A percentile compares a stretch with the other conserved stretches of the same genome.
Evolutionary conservation across 2,888 invertebrate species (phyloP).

Genomic region (Phytoseiulus persimilis): DNA sequence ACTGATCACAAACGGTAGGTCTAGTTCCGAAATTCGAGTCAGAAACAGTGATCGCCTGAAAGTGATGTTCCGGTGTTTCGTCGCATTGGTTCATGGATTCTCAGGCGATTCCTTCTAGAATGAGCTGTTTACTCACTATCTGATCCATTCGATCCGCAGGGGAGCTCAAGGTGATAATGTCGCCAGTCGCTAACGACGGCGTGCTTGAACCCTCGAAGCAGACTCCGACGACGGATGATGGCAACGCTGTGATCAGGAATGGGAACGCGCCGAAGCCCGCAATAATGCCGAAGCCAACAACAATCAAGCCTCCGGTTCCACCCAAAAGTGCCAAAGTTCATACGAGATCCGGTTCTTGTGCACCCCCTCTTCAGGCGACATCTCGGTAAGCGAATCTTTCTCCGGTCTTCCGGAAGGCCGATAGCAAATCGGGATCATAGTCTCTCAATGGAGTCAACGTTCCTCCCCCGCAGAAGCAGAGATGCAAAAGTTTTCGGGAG

Average conservation of each 20-base stretch:
- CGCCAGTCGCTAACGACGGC: background rate
- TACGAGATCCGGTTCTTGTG: background rate
- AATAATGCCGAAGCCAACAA: conserved; percentile 7
- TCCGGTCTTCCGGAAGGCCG: background rate
- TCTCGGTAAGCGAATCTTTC: conserved; percentile 10
- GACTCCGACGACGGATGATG: background rate
- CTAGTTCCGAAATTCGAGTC: too few species aligned
- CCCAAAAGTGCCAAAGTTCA: conserved; percentile 17
- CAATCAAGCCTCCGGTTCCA: conserved; percentile 10
- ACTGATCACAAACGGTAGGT: conserved; percentile 6
- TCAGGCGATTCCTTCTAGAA: too few species aligned
- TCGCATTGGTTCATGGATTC: too few species aligned
- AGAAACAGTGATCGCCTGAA: too few species aligned
- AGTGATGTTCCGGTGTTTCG: too few species aligned
- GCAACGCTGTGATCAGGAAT: background rate
- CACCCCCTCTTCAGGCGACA: conserved; percentile 12
- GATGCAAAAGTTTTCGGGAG: conserved; percentile 25
- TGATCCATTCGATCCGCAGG: too few species aligned
- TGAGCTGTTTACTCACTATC: too few species aligned
- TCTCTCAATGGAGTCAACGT: background rate
- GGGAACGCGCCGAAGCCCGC: background rate
- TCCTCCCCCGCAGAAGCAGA: background rate
- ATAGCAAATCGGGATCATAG: background rate
- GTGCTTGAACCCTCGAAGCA: background rate
- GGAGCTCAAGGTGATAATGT: background rate